Evolutionary conservation across 1,140 invertebrate species (phyloP).

Genomic region (Drosophila serrata): DNA sequence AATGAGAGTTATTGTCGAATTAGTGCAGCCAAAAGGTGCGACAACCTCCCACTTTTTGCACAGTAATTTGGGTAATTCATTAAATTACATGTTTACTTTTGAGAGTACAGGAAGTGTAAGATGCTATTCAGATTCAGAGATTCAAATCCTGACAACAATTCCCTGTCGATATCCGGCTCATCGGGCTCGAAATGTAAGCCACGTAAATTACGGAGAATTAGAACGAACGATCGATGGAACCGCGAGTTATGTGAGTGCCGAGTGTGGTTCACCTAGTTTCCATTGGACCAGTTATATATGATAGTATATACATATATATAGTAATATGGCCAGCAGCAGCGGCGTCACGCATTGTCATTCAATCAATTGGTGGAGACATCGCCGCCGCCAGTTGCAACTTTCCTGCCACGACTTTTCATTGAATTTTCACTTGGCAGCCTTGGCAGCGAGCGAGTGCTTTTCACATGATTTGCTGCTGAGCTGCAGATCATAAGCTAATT

Average conservation of each 20-base stretch:
- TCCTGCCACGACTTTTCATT: constrained; percentile 71
- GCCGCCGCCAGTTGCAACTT: constrained; percentile 27
- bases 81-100: constrained; percentile 6
- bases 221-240: constrained; percentile 66
- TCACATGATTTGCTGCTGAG: constrained; percentile 73
- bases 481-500: constrained; percentile 61
- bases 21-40: constrained; percentile 23
- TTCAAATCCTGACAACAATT: constrained; percentile 38
- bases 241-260: constrained; percentile 52
- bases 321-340: constrained; percentile 10
- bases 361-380: constrained; percentile 68
- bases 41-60: constrained; percentile 19
- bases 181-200: constrained; percentile 55
- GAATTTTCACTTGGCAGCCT: constrained; percentile 72
- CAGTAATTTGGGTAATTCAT: neutral
- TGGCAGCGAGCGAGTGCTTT: constrained; percentile 30
- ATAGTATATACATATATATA: constrained; percentile 9
- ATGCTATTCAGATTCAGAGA: constrained; percentile 19
- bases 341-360: constrained; percentile 73
- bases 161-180: constrained; percentile 65
- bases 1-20: constrained; percentile 43
- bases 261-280: constrained; percentile 78
- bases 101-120: constrained; percentile 26
- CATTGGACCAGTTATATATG: constrained; percentile 54
- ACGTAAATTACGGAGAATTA: constrained; percentile 80